Evolutionary conservation across 1,140 invertebrate species (phyloP), one percentile per base, ranked within the genome.

Genomic region (Pogonognathellus flavescens): DNA sequence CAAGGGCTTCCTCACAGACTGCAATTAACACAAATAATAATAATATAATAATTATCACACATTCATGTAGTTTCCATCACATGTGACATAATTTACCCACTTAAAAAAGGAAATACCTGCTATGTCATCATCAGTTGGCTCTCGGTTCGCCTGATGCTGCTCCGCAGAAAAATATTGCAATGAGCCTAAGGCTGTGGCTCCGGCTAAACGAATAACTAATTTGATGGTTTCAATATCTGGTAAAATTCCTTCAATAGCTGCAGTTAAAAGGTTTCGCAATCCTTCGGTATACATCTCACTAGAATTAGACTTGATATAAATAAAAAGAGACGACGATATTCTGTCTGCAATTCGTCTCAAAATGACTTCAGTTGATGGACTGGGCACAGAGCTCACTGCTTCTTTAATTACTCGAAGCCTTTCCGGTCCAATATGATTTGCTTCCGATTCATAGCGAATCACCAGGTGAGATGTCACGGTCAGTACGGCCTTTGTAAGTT

Each of bases 1-100:
- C 97, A 88, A 99, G 92, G 25, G 96, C 96, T 91, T 99, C 97
- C 89, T 96, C 95, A 89, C 97, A 97, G 87, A 98, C 94, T 90
- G 92, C 87, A 89, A 92, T 41, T 41, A 88, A 90, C 20, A 53
- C 41, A 20, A 41, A 41, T 8, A n/a, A n/a, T n/a, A n/a, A 11
- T 81, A 10, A 59, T n/a, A 16, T 59, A 14, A n/a, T n/a, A n/a
- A n/a, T n/a, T n/a, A n/a, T n/a, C n/a, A n/a, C n/a, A n/a, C n/a
- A n/a, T n/a, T n/a, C n/a, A n/a, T n/a, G n/a, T n/a, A n/a, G n/a
- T n/a, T n/a, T n/a, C n/a, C n/a, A n/a, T n/a, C n/a, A n/a, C n/a
- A n/a, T n/a, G n/a, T n/a, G n/a, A n/a, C n/a, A n/a, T n/a, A n/a
- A n/a, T n/a, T n/a, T n/a, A n/a, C n/a, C n/a, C n/a, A n/a, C n/a